Base-by-base conservation (phyloP, 1,140 invertebrate genomes). In the Reticulitermes speratus region DNA sequence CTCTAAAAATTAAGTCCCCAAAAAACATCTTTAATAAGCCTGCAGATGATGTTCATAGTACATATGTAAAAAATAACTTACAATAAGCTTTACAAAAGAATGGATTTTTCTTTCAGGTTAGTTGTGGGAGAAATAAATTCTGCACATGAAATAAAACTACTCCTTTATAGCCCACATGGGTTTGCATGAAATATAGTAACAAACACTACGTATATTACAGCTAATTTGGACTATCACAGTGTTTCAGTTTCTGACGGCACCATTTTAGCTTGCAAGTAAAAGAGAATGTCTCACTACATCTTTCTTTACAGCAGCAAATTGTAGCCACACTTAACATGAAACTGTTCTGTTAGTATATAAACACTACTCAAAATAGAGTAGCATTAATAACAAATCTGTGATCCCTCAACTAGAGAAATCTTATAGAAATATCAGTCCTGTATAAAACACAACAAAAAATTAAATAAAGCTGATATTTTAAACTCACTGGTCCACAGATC, bases 51-150 rank as follows among this genome's bases (percentile, higher is more conserved):
- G 11, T 55, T 55, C 52, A 55, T 55, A 21, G 52, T 21, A 55
- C 52, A 12, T 55, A 16, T 5, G 19, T 55, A 0, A 55, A 55
- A 55, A 21, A 55, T 21, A 55, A 55, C 1, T 5, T 55, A 55
- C 5, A 16, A 55, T 1, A 21, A 55, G 52, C 52, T 75, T 75
- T 75, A 16, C 38, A 75, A 30, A 75, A n/a, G n/a, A 25, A 75
- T 75, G n/a, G 65, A 75, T 75, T n/a, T 75, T 75, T 75, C 65
- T 75, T 75, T 75, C 65, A 75, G 65, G 65, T 75, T 75, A 75
- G n/a, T 75, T 75, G 65, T 30, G 7, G 25, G 14, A 75, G n/a
- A 30, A 75, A 75, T 75, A 30, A 12, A 30, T 30, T 30, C n/a
- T 75, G 30, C n/a, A 75, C n/a, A 75, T 75, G n/a, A 75, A 75